Base-by-base conservation (phyloP, 1,140 invertebrate genomes). In the Pseudomyrmex cubaensis region DNA sequence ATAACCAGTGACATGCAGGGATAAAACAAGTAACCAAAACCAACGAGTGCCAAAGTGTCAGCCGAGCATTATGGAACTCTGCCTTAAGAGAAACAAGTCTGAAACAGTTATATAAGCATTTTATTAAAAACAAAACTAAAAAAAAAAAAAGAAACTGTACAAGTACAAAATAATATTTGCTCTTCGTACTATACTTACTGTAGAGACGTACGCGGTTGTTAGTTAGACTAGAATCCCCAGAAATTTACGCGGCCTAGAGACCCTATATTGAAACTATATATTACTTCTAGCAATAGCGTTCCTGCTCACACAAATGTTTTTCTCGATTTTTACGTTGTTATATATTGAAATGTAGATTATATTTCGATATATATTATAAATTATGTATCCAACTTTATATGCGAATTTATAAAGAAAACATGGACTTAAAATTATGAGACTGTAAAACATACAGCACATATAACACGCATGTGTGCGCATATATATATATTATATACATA, bases 51-150 rank as follows among this genome's bases (percentile, higher is more conserved):
- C 67, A 70, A 70, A 70, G 67, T 70, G 67, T 22, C 54, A 35
- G 50, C 67, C 67, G 67, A 70, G 48, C 50, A 70, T 70, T 50
- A 22, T 48, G 66, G 52, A 69, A 52, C 50, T 70, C 46, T 54
- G 67, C 67, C 67, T 70, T 70, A 62, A 63, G 61, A 75, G 73
- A 75, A 75, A 62, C 17, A 62, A 59, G 48, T 75, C 61, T 52
- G 57, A 74, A 22, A 22, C 54, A 59, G n/a, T 17, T 62, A 25
- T 75, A 50, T 50, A 75, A 75, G 61, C 59, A 74, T n/a, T 35
- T 15, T 62, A 62, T 52, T 62, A 48, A 75, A 52, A 63, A 63
- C 20, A 50, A 50, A 62, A 52, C 2, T 25, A 44, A 44, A 69
- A 50, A 69, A 17, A 69, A 50, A 52, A 69, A 69, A 52, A 67